Percentiles rank a stretch among this genome's conserved stretches.
Evolutionary conservation across 2,797 vertebrate genomes (phyloP).

Genomic region (Xiphophorus birchmanni): DNA sequence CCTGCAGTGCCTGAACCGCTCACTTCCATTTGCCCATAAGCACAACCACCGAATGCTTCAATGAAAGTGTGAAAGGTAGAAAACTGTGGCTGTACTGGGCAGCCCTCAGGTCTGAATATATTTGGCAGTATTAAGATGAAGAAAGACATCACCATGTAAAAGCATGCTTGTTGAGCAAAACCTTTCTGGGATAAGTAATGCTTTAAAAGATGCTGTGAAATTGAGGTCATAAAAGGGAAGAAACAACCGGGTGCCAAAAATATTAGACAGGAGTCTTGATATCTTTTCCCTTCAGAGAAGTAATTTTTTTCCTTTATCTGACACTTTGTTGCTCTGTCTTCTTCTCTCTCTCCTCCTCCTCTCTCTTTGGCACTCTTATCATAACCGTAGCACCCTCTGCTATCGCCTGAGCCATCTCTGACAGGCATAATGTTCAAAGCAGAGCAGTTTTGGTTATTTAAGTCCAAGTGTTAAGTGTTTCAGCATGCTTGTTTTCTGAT

Average conservation of each 20-base stretch:
- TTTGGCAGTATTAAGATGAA: constrained; percentile 37
- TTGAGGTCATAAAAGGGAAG: constrained; percentile 51
- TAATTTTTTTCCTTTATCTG: constrained; percentile 56
- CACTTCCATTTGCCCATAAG: constrained; percentile 44
- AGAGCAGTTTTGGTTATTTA: constrained; percentile 44
- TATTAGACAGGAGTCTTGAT: constrained; percentile 44
- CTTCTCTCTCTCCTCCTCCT: constrained; percentile 14
- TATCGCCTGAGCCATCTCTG: constrained; percentile 67
- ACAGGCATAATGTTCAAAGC: constrained; percentile 65
- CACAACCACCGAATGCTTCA: constrained; percentile 29
- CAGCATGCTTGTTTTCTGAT: constrained; percentile 25
- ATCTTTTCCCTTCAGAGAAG: constrained; percentile 35
- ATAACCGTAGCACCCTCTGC: constrained; percentile 52
- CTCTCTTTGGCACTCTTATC: constrained; percentile 51
- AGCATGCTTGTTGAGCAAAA: constrained; percentile 30
- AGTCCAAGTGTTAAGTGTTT: constrained; percentile 60
- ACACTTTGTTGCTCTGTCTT: constrained; percentile 40
- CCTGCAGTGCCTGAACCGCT: neutral
- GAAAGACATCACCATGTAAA: constrained; percentile 36
- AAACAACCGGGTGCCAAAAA: constrained; percentile 39
- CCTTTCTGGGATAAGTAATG: constrained; percentile 40
- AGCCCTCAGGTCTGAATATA: constrained; percentile 57
- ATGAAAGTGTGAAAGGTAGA: constrained; percentile 34
- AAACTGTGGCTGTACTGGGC: constrained; percentile 34
- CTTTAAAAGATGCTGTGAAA: constrained; percentile 45